Conservation (phyloP, 2,113 vertebrate species). For the Melanerpes formicivorus region DNA sequence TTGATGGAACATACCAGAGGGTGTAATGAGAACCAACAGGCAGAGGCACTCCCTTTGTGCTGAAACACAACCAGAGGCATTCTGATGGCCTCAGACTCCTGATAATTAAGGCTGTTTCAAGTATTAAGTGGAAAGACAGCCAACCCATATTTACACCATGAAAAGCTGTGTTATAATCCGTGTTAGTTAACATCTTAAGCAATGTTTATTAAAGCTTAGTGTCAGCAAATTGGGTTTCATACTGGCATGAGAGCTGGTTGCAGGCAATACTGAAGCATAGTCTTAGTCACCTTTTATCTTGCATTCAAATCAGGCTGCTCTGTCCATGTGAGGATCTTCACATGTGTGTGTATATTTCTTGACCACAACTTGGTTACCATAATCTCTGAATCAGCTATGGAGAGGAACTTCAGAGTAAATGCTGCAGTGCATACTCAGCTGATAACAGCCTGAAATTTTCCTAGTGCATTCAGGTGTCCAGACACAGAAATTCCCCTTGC, state of each 20-base stretch:
- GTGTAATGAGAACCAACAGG: accelerated
- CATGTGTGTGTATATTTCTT: not conserved
- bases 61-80: not conserved
- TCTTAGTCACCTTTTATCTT: not conserved
- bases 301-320: not conserved
- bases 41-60: not conserved
- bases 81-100: not conserved
- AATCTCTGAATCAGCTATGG: not conserved
- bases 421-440: not conserved
- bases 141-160: not conserved
- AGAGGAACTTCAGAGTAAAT: not conserved
- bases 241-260: not conserved
- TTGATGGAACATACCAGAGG: not conserved
- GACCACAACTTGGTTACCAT: not conserved
- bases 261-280: not conserved
- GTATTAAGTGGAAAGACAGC: not conserved
- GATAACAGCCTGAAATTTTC: not conserved
- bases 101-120: not conserved
- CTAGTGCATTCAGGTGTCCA: not conserved
- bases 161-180: not conserved
- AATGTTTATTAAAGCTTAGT: not conserved
- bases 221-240: not conserved
- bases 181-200: not conserved
- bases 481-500: not conserved
- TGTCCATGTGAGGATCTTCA: not conserved